phyloP scores from a whole-genome alignment of 2,797 vertebrate genomes.

The Oryzias dopingdopingensis region DNA sequence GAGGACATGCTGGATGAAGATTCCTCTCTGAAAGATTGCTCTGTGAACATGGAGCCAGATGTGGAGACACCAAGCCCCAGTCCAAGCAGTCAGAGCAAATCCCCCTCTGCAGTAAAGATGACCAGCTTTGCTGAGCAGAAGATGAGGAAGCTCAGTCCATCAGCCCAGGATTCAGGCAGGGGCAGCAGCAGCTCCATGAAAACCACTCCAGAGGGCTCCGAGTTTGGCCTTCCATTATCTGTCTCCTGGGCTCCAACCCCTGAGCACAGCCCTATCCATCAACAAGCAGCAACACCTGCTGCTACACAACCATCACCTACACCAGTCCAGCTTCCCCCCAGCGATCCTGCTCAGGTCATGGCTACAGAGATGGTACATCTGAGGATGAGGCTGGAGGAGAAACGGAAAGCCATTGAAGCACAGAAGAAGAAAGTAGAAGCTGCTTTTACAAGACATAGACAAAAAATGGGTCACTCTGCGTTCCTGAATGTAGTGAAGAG shows the following conservation, averaged over 20 bases:
- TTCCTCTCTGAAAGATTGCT: slow-evolving; percentile 93
- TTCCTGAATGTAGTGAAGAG: slow-evolving; percentile 96
- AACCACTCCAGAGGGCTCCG: slow-evolving; percentile 92
- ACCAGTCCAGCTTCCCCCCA: slow-evolving; percentile 67
- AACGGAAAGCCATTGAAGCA: slow-evolving; percentile 95
- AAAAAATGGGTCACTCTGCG: slow-evolving; percentile 94
- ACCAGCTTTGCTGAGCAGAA: slow-evolving; percentile 99
- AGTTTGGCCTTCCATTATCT: slow-evolving; percentile 87
- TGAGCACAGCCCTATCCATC: slow-evolving; percentile 82
- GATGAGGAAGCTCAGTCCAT: slow-evolving; percentile 85
- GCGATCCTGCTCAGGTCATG: slow-evolving; percentile 91
- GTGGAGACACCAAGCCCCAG: slow-evolving; percentile 89
- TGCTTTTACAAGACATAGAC: slow-evolving; percentile 90
- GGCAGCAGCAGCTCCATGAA: slow-evolving; percentile 87
- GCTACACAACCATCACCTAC: slow-evolving; percentile 28
- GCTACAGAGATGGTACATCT: slow-evolving; percentile 96
- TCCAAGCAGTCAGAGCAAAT: slow-evolving; percentile 84
- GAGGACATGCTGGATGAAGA: slow-evolving; percentile 98
- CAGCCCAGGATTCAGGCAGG: slow-evolving; percentile 78
- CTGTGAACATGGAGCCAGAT: slow-evolving; percentile 93
- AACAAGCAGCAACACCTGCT: slow-evolving; percentile 43
- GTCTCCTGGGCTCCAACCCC: slow-evolving; percentile 91
- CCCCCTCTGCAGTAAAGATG: slow-evolving; percentile 87
- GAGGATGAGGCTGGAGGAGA: slow-evolving; percentile 95
- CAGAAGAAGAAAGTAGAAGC: slow-evolving; percentile 99